phyloP scores from a whole-genome alignment of 2,797 vertebrate genomes.

The Galagoides demidoff region DNA sequence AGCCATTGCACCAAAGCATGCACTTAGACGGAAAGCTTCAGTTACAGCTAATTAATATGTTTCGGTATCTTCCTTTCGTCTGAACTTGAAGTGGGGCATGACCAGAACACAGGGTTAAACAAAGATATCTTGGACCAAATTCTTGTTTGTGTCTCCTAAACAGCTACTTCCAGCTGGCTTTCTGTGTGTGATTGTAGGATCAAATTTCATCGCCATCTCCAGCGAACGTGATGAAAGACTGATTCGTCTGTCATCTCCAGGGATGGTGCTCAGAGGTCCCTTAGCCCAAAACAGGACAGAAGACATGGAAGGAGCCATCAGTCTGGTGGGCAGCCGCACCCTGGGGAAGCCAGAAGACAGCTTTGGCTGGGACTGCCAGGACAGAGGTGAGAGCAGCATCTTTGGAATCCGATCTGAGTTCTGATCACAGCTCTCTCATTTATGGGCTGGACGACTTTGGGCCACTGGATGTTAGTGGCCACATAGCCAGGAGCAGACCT shows the following conservation, averaged over 20 bases:
- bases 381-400: rapidly evolving
- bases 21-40: constrained; percentile 64
- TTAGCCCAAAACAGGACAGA: neutral
- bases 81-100: constrained; percentile 89
- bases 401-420: neutral
- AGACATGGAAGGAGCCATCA: neutral
- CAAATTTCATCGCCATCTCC: constrained; percentile 89
- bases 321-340: neutral
- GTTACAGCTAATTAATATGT: constrained; percentile 85
- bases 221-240: constrained; percentile 69
- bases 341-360: neutral
- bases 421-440: neutral
- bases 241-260: constrained; percentile 34
- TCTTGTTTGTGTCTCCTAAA: constrained; percentile 95
- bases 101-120: constrained; percentile 89
- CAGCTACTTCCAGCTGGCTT: constrained; percentile 96
- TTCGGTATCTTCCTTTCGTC: constrained; percentile 91
- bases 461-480: neutral
- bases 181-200: constrained; percentile 92
- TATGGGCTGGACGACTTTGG: neutral
- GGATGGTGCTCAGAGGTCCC: neutral
- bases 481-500: neutral
- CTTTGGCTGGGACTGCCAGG: rapidly evolving
- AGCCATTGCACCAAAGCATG: constrained; percentile 54
- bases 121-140: constrained; percentile 90